A percentile compares a stretch with the other conserved stretches of the same genome.
phyloP scores from a whole-genome alignment of 2,888 invertebrate genomes.

The Villa cingulata region DNA sequence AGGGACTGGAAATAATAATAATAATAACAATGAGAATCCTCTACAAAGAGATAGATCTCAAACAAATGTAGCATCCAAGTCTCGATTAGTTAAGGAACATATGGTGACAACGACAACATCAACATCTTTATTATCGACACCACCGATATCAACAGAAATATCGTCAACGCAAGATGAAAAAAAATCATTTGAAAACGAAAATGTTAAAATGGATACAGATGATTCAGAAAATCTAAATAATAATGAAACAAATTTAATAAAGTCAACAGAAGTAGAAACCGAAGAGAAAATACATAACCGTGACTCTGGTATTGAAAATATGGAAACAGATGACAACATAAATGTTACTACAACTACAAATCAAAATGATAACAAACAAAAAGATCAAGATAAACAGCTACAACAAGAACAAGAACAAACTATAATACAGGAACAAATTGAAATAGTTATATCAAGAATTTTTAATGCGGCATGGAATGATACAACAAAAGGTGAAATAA shows the following conservation, averaged over 20 bases:
- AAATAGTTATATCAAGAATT: conserved; percentile 50
- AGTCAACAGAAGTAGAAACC: conserved; percentile 14
- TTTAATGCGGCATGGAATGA: conserved; percentile 60
- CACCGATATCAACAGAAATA: background rate
- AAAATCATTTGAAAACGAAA: conserved; percentile 14
- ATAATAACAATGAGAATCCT: too few relatives aligned
- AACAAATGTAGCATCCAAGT: conserved; percentile 25
- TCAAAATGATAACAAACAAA: background rate
- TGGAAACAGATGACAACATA: conserved; percentile 42
- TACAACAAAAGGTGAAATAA: conserved; percentile 42
- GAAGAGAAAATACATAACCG: conserved; percentile 35
- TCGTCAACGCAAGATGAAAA: conserved; percentile 1
- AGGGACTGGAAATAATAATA: background rate
- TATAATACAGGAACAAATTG: conserved; percentile 35
- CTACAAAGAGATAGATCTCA: conserved; percentile 16
- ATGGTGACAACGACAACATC: background rate
- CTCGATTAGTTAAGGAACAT: conserved; percentile 26
- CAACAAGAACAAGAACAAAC: conserved; percentile 19
- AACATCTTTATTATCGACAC: background rate
- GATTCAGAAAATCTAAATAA: conserved; percentile 22
- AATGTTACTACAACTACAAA: conserved; percentile 5
- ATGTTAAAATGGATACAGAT: conserved; percentile 46
- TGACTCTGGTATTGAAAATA: conserved; percentile 60
- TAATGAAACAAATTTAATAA: background rate
- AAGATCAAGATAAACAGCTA: background rate